Evolutionary conservation across 2,113 vertebrate genomes (phyloP), one percentile per base, ranked within the genome.

Genomic region (Calypte anna): DNA sequence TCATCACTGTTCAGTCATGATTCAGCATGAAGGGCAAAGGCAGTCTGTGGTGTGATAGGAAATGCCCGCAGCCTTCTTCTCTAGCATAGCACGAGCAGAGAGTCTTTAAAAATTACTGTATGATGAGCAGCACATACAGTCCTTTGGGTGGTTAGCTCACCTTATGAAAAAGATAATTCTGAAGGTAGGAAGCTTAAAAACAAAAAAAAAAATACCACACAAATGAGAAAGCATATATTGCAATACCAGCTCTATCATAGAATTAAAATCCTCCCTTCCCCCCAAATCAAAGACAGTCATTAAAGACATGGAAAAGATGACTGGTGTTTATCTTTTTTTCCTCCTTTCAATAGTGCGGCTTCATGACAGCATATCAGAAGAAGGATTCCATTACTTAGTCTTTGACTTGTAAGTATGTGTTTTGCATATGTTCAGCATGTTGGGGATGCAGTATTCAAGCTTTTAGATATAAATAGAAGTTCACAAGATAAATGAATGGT

Each of bases 341-440:
- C 73, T 81, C 85, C 54, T 94, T 82, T 95, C 94, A 82, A 68
- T 64, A 98, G 98, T 98, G 95, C 97, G 98, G 79, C 98, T 98
- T 91, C 98, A 98, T 91, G 98, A 98, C 97, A 98, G 98, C 98
- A 98, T 98, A 97, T 98, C 98, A 33, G 98, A 98, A 96, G 98
- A 98, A 96, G 98, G 98, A 91, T 98, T 98, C 92, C 98, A 98
- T 97, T 98, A 98, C 97, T 96, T 98, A 98, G 98, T 98, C 96
- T 98, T 98, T 95, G 98, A 98, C 96, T 97, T 98, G 98, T 98
- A 98, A 98, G 98, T 98, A 98, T 73, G 66, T 38, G 19, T 57
- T 94, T 93, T 89, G 30, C 76, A 31, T 84, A 30, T 73, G 24
- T 70, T 89, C 67, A 66, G 40, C 91, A 61, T 69, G 72, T 88